Base-by-base conservation (phyloP, 2,797 vertebrate genomes). In the Mico argentatus region DNA sequence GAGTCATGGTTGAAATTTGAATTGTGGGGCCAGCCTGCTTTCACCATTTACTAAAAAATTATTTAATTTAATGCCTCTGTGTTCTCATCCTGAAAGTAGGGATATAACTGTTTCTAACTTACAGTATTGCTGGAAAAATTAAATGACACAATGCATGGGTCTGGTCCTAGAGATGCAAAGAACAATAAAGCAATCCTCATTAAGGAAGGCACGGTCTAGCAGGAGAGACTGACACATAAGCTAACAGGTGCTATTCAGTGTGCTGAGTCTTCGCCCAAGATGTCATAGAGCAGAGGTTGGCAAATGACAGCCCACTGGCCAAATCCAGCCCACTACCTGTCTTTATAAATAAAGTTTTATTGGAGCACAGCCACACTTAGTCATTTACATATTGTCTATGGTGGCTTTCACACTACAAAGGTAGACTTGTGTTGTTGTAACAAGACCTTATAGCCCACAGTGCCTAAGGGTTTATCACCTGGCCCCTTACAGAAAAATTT, bases 291-390 rank as follows among this genome's bases (percentile, higher is more conserved):
- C n/a, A 24, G 26, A n/a, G 13, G 26, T 20, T 11, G 20, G 20
- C 17, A 46, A 94, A 33, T 17, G 24, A 5, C 4, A 75, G 4
- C 36, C 36, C 17, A 11, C 0, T 2, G 15, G 36, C 24, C 7
- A 50, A 82, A 82, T 39, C 48, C 4, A 52, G 48, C 67, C 57
- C 5, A 44, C 83, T 61, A 17, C 2, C 33, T 82, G 17, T 24
- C 88, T 95, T 82, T 88, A 50, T 87, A 93, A 91, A 81, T 87
- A 95, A 91, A 81, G 22, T 55, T 84, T 87, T 85, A 81, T 52
- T 93, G n/a, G 13, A 73, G 95, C 7, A 36, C 9, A 27, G 13
- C 30, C 27, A 94, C 17, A 7, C 7, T 26, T 55, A n/a, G 27
- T 64, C 24, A 24, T 76, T 88, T n/a, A 33, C 5, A 55, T 77